Percentiles rank a stretch among this genome's conserved stretches.
Conservation (phyloP, 2,797 vertebrate species). For the Clangula hyemalis region DNA sequence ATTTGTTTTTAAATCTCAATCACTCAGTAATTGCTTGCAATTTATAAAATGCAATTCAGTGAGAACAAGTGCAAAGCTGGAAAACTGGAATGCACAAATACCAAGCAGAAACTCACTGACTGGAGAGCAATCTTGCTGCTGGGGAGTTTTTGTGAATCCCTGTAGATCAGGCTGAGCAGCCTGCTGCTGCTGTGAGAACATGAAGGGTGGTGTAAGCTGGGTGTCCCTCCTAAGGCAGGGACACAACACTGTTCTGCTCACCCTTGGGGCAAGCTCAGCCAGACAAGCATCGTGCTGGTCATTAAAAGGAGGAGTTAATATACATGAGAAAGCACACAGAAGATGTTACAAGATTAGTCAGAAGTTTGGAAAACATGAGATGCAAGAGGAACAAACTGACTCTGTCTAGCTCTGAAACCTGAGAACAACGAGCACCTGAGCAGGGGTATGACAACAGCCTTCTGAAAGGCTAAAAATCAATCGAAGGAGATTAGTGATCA, state of each 20-base stretch:
- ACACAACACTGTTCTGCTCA: neutral
- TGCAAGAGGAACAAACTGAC: neutral
- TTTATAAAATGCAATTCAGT: neutral
- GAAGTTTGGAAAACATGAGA: neutral
- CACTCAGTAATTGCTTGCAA: neutral
- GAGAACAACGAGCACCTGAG: neutral
- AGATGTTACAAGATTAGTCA: neutral
- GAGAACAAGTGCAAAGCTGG: neutral
- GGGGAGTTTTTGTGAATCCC: neutral
- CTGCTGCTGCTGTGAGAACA: neutral
- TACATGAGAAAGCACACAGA: neutral
- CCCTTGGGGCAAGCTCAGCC: neutral
- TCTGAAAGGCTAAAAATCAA: neutral
- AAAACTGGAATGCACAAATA: neutral
- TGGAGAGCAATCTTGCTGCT: neutral
- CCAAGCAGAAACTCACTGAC: fast-evolving
- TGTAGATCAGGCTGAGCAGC: neutral
- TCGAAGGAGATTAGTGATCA: neutral
- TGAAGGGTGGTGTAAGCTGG: neutral
- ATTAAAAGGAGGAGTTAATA: neutral
- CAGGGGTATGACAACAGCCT: neutral
- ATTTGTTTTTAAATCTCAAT: neutral
- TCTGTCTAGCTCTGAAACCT: neutral
- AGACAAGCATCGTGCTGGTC: neutral
- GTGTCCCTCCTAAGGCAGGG: neutral